Percentiles rank a stretch among this genome's conserved stretches.
Evolutionary conservation across 2,888 invertebrate genomes (phyloP).

Genomic region (Drosophila atripex): DNA sequence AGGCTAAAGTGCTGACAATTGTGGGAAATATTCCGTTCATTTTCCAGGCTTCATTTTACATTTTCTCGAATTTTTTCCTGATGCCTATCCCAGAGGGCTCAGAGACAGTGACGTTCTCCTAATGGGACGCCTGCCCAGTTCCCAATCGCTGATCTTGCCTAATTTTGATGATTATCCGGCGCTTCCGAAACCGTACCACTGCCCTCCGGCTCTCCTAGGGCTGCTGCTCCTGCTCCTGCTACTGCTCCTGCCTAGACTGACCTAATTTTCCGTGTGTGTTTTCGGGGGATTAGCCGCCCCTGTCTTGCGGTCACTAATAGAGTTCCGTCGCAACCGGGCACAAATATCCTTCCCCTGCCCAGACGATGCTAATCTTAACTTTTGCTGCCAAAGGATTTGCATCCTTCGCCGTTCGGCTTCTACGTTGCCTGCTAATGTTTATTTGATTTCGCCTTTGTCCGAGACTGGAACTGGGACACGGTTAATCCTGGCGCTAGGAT

Average conservation of each 20-base stretch:
- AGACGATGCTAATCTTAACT: constrained; percentile 76
- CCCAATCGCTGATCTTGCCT: constrained; percentile 60
- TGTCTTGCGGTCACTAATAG: constrained; percentile 70
- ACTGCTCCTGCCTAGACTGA: constrained; percentile 54
- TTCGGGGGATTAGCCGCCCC: constrained; percentile 53
- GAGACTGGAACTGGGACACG: constrained; percentile 29
- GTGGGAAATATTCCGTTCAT: constrained; percentile 12
- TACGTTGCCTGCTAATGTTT: constrained; percentile 62
- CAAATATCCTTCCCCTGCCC: constrained; percentile 26
- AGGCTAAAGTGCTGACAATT: constrained; percentile 13
- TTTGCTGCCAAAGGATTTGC: constrained; percentile 65
- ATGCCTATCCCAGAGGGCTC: constrained; percentile 47
- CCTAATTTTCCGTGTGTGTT: constrained; percentile 61
- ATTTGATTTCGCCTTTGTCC: constrained; percentile 73
- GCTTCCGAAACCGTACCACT: constrained; percentile 62
- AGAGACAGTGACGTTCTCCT: constrained; percentile 35
- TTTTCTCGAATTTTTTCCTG: constrained; percentile 31
- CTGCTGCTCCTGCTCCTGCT: constrained; percentile 1
- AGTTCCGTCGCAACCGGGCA: constrained; percentile 11
- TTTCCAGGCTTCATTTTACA: not conserved
- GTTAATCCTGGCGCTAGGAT: constrained; percentile 77
- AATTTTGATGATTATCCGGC: constrained; percentile 71
- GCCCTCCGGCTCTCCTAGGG: not conserved
- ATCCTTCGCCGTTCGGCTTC: constrained; percentile 9
- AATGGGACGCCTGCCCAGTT: constrained; percentile 49